phyloP scores from a whole-genome alignment of 37 sponge, comb jelly and placozoan species.

The Haliclona indistincta region DNA sequence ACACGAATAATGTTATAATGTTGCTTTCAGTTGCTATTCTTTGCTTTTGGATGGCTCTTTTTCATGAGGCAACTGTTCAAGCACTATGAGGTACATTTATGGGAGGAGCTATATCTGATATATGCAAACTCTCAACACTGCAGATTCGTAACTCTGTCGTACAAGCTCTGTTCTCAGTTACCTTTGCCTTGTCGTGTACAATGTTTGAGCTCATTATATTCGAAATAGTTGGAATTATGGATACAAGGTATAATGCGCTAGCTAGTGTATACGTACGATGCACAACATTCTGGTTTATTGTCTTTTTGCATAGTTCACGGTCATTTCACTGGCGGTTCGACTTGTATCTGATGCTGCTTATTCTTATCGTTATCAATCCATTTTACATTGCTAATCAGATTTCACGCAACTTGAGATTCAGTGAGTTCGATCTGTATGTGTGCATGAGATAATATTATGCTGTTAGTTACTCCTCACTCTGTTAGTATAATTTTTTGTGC shows the following conservation, averaged over 20 bases:
- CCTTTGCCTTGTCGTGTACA: slow-evolving; percentile 95
- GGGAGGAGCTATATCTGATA: background rate
- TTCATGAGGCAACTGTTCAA: slow-evolving; percentile 94
- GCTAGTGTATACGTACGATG: background rate
- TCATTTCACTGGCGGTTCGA: slow-evolving; percentile 93
- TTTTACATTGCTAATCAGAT: slow-evolving; percentile 75
- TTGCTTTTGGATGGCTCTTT: slow-evolving; percentile 95
- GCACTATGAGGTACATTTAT: slow-evolving; percentile 83
- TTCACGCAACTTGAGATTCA: slow-evolving; percentile 54
- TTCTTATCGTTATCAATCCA: slow-evolving; percentile 87
- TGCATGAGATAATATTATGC: background rate
- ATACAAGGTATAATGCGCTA: slow-evolving; percentile 28
- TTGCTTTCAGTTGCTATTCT: slow-evolving; percentile 81
- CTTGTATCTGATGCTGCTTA: slow-evolving; percentile 82
- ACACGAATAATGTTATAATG: background rate
- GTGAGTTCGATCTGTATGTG: slow-evolving; percentile 15
- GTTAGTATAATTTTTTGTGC: slow-evolving; percentile 4
- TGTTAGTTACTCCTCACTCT: background rate
- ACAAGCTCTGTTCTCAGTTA: slow-evolving; percentile 88
- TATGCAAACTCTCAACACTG: too few relatives aligned
- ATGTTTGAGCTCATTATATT: slow-evolving; percentile 99
- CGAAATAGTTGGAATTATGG: slow-evolving; percentile 90
- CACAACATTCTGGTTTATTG: too few relatives aligned
- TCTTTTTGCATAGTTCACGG: slow-evolving; percentile 63
- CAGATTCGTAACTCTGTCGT: slow-evolving; percentile 84